Evolutionary conservation across 2,113 vertebrate genomes (phyloP).

Genomic region (Cairina moschata): DNA sequence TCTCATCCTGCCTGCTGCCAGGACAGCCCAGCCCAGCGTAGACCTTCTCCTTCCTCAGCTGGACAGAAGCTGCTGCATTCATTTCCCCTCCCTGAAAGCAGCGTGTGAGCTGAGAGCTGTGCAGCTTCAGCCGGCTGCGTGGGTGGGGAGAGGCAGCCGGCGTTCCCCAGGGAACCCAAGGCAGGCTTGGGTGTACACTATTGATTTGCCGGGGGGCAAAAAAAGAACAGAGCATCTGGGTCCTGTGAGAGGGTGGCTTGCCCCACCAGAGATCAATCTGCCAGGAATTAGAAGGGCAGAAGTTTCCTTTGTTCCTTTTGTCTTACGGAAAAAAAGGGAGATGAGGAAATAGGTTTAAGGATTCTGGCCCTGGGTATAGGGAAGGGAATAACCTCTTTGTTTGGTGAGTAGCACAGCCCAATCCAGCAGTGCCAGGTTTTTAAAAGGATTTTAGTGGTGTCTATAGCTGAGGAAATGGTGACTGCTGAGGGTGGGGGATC

Average conservation of each 20-base stretch:
- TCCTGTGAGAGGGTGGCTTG: not conserved
- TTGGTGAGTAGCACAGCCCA: not conserved
- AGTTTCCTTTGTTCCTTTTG: not conserved
- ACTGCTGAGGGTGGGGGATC: not conserved
- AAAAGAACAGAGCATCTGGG: not conserved
- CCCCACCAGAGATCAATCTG: not conserved
- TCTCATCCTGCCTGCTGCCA: not conserved
- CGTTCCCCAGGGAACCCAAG: not conserved
- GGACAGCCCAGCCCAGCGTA: not conserved
- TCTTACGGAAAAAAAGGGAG: not conserved
- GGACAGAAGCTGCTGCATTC: not conserved
- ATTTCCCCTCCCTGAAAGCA: not conserved
- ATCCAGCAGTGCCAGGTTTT: not conserved
- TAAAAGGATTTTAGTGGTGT: not conserved
- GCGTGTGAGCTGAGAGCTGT: not conserved
- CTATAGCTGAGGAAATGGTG: not conserved
- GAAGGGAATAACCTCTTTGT: not conserved
- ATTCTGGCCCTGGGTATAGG: not conserved
- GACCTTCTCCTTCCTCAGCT: accelerated
- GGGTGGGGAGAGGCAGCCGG: not conserved
- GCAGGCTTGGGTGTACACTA: not conserved
- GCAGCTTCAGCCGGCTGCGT: not conserved
- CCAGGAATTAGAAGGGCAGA: not conserved
- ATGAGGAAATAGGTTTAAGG: not conserved
- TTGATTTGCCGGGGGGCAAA: not conserved